A percentile compares a stretch with the other conserved stretches of the same genome.
These are phyloP conservation scores for Erebia epiphron DNA, from an alignment of 2,888 invertebrate species.

Conservation along the genomic window DNA sequence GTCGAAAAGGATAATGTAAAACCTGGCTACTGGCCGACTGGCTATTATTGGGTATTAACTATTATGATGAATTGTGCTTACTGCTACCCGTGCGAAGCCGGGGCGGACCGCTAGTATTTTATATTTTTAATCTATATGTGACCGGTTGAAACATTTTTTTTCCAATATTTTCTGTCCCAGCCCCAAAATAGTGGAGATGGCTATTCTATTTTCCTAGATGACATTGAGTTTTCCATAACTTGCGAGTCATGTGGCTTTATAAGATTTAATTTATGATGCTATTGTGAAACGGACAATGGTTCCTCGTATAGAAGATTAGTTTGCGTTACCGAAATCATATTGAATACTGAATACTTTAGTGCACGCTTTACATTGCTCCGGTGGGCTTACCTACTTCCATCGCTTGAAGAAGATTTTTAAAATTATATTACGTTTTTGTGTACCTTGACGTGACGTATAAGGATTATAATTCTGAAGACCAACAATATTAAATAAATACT, in stretches of 20 bases:
- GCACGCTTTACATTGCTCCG: not conserved
- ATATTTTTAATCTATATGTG: no score
- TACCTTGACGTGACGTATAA: no score
- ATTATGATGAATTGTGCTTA: no score
- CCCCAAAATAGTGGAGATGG: constrained; percentile 11
- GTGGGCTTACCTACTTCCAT: not conserved
- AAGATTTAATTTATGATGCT: constrained; percentile 34
- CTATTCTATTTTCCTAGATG: constrained; percentile 27
- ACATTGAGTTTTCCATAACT: constrained; percentile 20
- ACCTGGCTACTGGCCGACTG: no score
- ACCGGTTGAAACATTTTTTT: not conserved
- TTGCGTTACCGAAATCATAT: constrained; percentile 21
- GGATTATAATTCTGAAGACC: no score
- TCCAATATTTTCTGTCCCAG: not conserved
- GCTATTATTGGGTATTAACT: no score
- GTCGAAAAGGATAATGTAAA: no score
- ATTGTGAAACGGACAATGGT: constrained; percentile 31
- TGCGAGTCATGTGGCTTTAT: constrained; percentile 29
- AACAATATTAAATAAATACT: no score
- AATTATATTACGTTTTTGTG: no score
- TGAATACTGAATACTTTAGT: constrained; percentile 17
- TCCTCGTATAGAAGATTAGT: constrained; percentile 19
- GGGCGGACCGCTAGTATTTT: no score
- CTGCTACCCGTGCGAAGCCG: no score
- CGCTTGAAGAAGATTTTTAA: no score